Evolutionary conservation across 2,113 vertebrate genomes (phyloP), one percentile per base, ranked within the genome.

Genomic region (Phyllostomus discolor): DNA sequence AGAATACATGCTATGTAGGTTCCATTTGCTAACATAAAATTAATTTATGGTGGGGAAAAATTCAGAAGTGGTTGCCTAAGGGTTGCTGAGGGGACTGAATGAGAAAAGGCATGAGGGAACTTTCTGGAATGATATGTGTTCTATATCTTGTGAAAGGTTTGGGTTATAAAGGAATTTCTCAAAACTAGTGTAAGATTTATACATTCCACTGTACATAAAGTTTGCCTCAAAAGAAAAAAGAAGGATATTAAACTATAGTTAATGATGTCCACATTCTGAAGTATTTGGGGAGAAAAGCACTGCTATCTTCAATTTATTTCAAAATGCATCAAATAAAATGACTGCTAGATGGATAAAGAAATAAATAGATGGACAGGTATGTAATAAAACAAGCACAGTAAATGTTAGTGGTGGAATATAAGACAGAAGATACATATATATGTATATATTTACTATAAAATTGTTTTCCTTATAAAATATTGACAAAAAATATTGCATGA

Each of bases 391-490:
- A 84, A 88, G 38, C 54, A 73, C 10, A 95, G 6, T 46, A 66
- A 85, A 82, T 83, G 38, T 50, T 59, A 86, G 91, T 57, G 54
- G 76, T 67, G 72, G 43, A 88, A 66, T 84, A 35, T 72, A 83
- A 83, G 50, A 75, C 43, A 50, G 14, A 67, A 76, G 26, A 14
- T 79, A 75, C 1, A 19, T 2, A 75, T 3, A 12, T 2, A 82
- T 88, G 3, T 57, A 57, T 24, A 24, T 59, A 59, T 88, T 90
- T 54, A 94, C 43, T 95, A 22, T 91, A 91, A 96, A 91, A 92
- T 20, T 86, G 31, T 59, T 84, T 87, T 78, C 62, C 67, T 10
- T 88, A 86, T 5, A 96, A 89, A 95, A 82, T 86, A 6, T 73
- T 88, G 24, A n/a, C 22, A 7, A 31, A 59, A 94, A 92, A 28